Percentiles rank a stretch among this genome's conserved stretches.
phyloP scores from a whole-genome alignment of 2,797 vertebrate genomes.

The Etheostoma nigrum region DNA sequence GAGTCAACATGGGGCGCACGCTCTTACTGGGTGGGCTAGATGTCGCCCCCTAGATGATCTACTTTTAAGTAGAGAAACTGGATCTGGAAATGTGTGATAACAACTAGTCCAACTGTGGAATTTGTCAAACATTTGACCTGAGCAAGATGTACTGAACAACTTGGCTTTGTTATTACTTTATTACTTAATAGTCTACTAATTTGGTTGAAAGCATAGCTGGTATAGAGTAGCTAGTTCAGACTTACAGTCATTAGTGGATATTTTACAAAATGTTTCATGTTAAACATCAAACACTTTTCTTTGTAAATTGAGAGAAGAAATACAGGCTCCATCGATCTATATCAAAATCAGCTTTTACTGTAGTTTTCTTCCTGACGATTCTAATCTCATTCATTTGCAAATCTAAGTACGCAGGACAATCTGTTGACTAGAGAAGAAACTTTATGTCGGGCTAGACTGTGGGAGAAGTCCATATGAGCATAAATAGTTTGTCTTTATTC shows the following conservation, averaged over 20 bases:
- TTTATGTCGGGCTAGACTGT: not conserved
- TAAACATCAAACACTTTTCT: not conserved
- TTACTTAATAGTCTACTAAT: not conserved
- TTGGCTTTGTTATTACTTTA: not conserved
- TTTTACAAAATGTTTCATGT: not conserved
- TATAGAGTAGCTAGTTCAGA: not conserved
- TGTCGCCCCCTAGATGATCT: not conserved
- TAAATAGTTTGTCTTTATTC: not conserved
- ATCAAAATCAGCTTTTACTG: not conserved
- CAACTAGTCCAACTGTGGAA: not conserved
- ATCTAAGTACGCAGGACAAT: not conserved
- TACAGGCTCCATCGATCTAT: not conserved
- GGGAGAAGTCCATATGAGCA: not conserved
- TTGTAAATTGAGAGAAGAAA: not conserved
- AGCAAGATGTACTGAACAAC: not conserved
- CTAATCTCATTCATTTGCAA: not conserved
- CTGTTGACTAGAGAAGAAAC: not conserved
- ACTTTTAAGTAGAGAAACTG: not conserved
- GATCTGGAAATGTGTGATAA: not conserved
- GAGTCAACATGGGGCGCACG: no score
- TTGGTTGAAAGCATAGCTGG: not conserved
- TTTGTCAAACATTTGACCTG: slow-evolving; percentile 4
- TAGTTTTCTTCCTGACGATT: not conserved
- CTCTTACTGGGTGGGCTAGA: no score
- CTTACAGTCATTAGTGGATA: no score